Conservation (phyloP, 1,140 invertebrate species). For the Drosophila sechellia region DNA sequence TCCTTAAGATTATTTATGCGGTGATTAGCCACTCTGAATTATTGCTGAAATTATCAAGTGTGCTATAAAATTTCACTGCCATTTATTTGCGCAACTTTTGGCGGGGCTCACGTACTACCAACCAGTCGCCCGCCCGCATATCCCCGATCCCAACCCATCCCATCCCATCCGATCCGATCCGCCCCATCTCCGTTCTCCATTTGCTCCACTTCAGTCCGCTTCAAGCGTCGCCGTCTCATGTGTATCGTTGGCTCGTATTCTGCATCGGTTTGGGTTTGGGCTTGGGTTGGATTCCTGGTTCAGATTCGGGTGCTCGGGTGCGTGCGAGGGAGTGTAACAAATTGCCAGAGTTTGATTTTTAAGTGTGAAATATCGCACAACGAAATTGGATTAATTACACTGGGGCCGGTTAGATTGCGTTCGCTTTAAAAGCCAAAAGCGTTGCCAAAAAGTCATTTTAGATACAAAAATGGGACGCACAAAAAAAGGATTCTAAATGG, state of each 20-base stretch:
- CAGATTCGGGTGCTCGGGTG: constrained; percentile 23
- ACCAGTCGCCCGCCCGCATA: constrained; percentile 9
- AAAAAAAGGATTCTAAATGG: neutral
- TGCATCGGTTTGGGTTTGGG: constrained; percentile 7
- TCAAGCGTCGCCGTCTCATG: constrained; percentile 50
- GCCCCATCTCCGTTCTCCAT: neutral
- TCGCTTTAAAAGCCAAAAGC: constrained; percentile 23
- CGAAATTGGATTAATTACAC: constrained; percentile 62
- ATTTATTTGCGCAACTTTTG: constrained; percentile 73
- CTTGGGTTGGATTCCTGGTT: constrained; percentile 16
- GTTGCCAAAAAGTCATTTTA: too few species aligned
- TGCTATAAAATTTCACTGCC: constrained; percentile 78
- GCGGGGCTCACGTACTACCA: constrained; percentile 55
- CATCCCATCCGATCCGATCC: too few species aligned
- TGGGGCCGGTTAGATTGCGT: constrained; percentile 21
- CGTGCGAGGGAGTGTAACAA: constrained; percentile 59
- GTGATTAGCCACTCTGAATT: constrained; percentile 77
- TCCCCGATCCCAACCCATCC: neutral
- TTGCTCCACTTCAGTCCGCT: constrained; percentile 22
- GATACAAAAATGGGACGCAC: too few species aligned
- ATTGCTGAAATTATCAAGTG: constrained; percentile 82
- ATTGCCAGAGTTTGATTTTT: constrained; percentile 69
- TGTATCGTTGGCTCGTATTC: constrained; percentile 55
- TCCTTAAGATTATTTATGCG: constrained; percentile 82
- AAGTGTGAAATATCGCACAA: constrained; percentile 60